Percentiles rank a stretch among this genome's conserved stretches.
Evolutionary conservation across 2,888 invertebrate species (phyloP).

Genomic region (Lithophane socia): DNA sequence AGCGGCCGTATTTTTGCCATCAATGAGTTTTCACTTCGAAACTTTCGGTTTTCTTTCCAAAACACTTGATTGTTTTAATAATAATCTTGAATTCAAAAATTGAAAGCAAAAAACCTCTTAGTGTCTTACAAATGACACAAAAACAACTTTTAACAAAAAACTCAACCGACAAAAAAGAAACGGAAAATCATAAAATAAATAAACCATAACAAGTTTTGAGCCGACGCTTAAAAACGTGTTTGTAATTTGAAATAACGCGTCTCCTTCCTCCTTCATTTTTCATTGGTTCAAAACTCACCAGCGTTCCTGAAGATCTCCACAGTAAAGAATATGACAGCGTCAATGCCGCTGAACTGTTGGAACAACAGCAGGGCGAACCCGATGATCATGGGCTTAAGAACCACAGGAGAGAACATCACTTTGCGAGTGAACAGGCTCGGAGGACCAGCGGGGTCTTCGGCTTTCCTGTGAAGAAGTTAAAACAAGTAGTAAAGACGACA

Average conservation of each 20-base stretch:
- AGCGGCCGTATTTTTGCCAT: not conserved
- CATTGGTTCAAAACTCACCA: conserved; percentile 71
- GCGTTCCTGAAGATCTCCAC: conserved; percentile 90
- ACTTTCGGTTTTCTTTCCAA: not conserved
- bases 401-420: conserved; percentile 86
- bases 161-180: not conserved
- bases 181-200: not conserved
- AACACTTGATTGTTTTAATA: not conserved
- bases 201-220: not conserved
- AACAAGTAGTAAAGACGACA: not conserved
- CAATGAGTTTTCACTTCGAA: not conserved
- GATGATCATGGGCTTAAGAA: conserved; percentile 87
- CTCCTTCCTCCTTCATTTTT: too few relatives aligned
- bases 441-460: conserved; percentile 65
- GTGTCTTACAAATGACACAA: not conserved
- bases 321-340: conserved; percentile 90
- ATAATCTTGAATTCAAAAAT: not conserved
- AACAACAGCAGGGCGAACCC: conserved; percentile 88
- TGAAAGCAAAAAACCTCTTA: not conserved
- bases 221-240: not conserved
- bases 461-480: conserved; percentile 70
- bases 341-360: conserved; percentile 91
- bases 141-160: not conserved
- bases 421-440: conserved; percentile 85
- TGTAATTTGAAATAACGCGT: not conserved